phyloP scores from a whole-genome alignment of 2,888 invertebrate genomes.

The Chalcis sispes region DNA sequence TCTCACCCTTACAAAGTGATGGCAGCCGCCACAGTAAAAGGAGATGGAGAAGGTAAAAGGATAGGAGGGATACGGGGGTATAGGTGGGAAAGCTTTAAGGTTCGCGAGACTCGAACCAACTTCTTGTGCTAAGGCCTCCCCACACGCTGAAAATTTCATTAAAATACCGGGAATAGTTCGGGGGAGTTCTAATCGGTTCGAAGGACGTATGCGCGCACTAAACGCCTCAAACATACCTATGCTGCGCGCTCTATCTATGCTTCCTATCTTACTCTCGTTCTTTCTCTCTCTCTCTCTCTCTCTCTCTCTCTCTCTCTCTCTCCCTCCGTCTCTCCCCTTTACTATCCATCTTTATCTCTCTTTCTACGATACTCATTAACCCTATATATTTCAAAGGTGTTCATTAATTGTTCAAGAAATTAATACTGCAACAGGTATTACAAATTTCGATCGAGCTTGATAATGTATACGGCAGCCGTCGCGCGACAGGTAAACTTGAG shows the following conservation, averaged over 20 bases:
- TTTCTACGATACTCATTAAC: conserved; percentile 31
- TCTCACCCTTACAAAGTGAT: conserved; percentile 28
- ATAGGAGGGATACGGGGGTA: background rate
- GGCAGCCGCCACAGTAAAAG: background rate
- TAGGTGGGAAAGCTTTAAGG: no score
- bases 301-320: background rate
- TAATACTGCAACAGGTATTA: conserved; percentile 43
- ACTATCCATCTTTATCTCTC: background rate
- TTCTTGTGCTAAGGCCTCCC: conserved; percentile 38
- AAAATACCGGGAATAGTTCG: conserved; percentile 56
- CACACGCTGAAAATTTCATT: conserved; percentile 56
- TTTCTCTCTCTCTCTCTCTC: background rate
- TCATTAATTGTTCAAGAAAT: conserved; percentile 43
- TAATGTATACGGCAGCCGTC: background rate
- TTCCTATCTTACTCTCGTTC: background rate
- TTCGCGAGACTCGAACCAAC: conserved; percentile 33
- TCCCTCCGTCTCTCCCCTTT: no score
- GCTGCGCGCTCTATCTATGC: no score
- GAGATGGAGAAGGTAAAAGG: background rate
- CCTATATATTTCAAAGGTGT: conserved; percentile 25
- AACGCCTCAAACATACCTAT: conserved; percentile 45
- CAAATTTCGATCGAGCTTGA: conserved; percentile 6
- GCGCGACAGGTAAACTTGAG: background rate
- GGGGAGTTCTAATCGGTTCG: conserved; percentile 49
- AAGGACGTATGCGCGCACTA: conserved; percentile 49